phyloP scores from a whole-genome alignment of 2,113 vertebrate genomes.

The Ardeotis arabs region DNA sequence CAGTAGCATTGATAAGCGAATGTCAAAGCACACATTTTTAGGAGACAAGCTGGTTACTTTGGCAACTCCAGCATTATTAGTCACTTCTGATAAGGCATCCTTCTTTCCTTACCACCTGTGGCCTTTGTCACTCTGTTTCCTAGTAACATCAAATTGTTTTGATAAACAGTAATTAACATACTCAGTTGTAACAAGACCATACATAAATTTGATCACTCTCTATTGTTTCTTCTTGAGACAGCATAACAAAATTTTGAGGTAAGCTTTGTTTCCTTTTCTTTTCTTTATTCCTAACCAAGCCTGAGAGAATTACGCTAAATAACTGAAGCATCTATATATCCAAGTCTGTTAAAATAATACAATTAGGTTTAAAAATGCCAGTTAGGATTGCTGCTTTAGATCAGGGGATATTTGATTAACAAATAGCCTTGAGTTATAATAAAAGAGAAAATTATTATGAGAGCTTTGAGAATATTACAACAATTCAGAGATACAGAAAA shows the following conservation, averaged over 20 bases:
- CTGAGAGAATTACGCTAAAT: neutral
- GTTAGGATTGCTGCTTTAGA: neutral
- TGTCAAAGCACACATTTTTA: constrained; percentile 72
- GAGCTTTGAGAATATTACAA: neutral
- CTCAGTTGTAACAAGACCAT: constrained; percentile 40
- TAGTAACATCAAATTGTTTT: constrained; percentile 57
- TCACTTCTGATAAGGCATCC: constrained; percentile 62
- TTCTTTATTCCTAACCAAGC: neutral
- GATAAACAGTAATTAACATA: constrained; percentile 73
- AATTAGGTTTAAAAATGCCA: neutral
- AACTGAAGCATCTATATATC: neutral
- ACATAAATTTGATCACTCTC: constrained; percentile 37
- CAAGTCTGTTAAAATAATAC: constrained; percentile 3
- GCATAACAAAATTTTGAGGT: neutral
- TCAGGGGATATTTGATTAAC: constrained; percentile 3
- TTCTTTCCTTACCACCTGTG: constrained; percentile 69
- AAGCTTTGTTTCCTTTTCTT: constrained; percentile 5
- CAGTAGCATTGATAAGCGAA: constrained; percentile 68
- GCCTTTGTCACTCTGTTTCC: constrained; percentile 67
- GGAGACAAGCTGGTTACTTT: constrained; percentile 70
- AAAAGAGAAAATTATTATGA: neutral
- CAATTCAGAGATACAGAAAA: neutral
- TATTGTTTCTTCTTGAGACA: constrained; percentile 18
- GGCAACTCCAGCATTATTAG: constrained; percentile 61
- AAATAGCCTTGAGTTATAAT: neutral